Evolutionary conservation across 2,797 vertebrate genomes (phyloP).

Genomic region (Lacerta bilineata): DNA sequence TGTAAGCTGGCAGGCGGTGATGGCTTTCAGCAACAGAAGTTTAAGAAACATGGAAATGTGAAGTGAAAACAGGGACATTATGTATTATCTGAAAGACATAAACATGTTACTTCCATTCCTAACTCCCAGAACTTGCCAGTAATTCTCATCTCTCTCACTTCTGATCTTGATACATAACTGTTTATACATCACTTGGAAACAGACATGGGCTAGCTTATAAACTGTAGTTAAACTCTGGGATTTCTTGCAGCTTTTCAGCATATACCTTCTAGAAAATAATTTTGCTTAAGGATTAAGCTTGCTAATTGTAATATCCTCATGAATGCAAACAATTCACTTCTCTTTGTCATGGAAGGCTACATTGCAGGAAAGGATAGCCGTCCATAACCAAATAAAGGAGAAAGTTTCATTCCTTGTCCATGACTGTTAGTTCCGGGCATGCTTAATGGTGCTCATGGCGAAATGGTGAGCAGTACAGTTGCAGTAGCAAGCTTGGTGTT

Average conservation of each 20-base stretch:
- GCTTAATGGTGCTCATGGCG: slow-evolving; percentile 49
- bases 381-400: slow-evolving; percentile 72
- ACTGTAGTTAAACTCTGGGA: slow-evolving; percentile 30
- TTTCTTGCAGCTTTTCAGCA: slow-evolving; percentile 36
- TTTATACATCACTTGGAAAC: slow-evolving; percentile 53
- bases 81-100: slow-evolving; percentile 40
- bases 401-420: slow-evolving; percentile 64
- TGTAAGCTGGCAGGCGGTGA: slow-evolving; percentile 26
- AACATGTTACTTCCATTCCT: slow-evolving; percentile 25
- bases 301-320: slow-evolving; percentile 31
- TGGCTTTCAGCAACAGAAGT: slow-evolving; percentile 30
- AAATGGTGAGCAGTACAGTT: slow-evolving; percentile 40
- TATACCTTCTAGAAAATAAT: slow-evolving; percentile 11
- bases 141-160: slow-evolving; percentile 25
- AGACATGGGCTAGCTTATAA: slow-evolving; percentile 37
- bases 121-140: slow-evolving; percentile 27
- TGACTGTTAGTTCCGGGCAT: slow-evolving; percentile 65
- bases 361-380: slow-evolving; percentile 35
- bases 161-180: slow-evolving; percentile 45
- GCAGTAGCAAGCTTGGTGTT: slow-evolving; percentile 15
- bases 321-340: slow-evolving; percentile 59
- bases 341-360: slow-evolving; percentile 30
- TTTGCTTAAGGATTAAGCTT: slow-evolving; percentile 45
- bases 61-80: slow-evolving; percentile 29
- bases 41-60: slow-evolving; percentile 39